Percentiles rank a stretch among this genome's conserved stretches.
These are phyloP conservation scores for Micrastur ruficollis DNA, from an alignment of 2,797 vertebrate genomes.

Conservation along the genomic window DNA sequence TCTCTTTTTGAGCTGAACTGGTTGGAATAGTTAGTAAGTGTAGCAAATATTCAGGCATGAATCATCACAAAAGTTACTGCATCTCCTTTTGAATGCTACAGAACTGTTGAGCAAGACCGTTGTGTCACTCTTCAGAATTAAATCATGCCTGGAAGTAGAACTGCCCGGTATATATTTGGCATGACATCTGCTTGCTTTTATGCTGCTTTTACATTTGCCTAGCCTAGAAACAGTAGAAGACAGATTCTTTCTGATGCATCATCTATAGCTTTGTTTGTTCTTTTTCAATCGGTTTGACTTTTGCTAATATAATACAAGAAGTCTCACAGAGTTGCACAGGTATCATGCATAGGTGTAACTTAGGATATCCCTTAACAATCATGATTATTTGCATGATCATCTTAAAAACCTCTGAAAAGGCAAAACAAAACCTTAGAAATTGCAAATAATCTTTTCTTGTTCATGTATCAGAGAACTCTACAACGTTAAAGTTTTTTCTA, in stretches of 20 bases:
- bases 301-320: not conserved
- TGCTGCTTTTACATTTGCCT: not conserved
- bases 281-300: not conserved
- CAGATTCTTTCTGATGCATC: not conserved
- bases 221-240: not conserved
- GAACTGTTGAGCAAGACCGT: not conserved
- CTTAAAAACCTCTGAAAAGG: not conserved
- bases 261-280: not conserved
- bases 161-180: not conserved
- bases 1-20: not conserved
- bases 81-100: not conserved
- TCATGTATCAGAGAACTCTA: not conserved
- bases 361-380: not conserved
- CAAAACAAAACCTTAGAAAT: not conserved
- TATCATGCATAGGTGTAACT: not conserved
- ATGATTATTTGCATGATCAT: not conserved
- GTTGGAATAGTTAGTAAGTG: not conserved
- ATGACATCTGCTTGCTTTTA: not conserved
- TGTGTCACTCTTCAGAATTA: not conserved
- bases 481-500: not conserved
- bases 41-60: not conserved
- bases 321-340: not conserved
- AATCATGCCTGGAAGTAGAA: not conserved
- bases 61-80: not conserved
- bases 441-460: not conserved